Base-by-base conservation (phyloP, 64 coral and sea anemone genomes). In the Pachyseris speciosa region DNA sequence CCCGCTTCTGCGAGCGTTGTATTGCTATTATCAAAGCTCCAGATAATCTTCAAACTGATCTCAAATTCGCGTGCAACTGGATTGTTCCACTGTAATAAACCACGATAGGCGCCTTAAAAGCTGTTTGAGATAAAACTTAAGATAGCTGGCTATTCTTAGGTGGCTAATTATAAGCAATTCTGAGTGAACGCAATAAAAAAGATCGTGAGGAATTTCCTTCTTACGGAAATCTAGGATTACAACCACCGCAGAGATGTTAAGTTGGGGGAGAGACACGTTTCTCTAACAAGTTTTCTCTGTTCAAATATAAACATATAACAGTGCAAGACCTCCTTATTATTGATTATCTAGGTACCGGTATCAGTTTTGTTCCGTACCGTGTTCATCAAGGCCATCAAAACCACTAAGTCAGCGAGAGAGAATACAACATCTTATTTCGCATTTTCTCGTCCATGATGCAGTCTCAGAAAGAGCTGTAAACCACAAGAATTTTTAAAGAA, bases 191-290 rank as follows among this genome's bases (percentile, higher is more conserved):
- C 9, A 16, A 26, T 60, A 40, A 22, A 37, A 81, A 38, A 52
- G 33, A 81, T 36, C 34, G 19, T 22, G n/a, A 60, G 22, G 77
- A 60, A 81, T 81, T 81, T 81, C 77, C 77, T 81, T 27, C 52
- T 41, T 37, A 81, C 19, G 77, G 77, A 81, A 81, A 61, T 81
- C 77, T 81, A 61, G 33, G 31, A 61, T 81, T 81, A 61, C 77
- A 61, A 20, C 77, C 51, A n/a, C n/a, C n/a, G 63, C 51, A 19
- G 20, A 39, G 30, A 39, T 12, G 76, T 61, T 55, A 15, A 61
- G 4, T 76, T 50, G 10, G 26, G 9, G 0, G 5, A 71, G 16
- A 30, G 9, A 65, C 11, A 45, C 4, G 43, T n/a, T n/a, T n/a
- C n/a, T n/a, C n/a, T n/a, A n/a, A n/a, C n/a, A n/a, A n/a, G n/a